These are phyloP conservation scores for Ctenoplectra terminalis DNA, from an alignment of 1,140 invertebrate species.

Conservation along the genomic window DNA sequence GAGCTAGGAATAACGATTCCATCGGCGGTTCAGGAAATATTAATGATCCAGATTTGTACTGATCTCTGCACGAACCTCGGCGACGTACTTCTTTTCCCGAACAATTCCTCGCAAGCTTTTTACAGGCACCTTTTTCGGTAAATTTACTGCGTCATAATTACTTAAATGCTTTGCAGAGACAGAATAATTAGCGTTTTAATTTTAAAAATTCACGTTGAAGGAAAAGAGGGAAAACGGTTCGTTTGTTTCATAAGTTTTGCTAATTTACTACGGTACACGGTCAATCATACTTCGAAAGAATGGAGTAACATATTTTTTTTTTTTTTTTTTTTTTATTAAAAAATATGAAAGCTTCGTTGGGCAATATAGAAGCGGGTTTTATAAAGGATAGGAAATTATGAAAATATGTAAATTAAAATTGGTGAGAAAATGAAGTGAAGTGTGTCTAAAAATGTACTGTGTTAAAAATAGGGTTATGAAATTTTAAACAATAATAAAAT, in stretches of 20 bases:
- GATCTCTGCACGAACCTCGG: not conserved
- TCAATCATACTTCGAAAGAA: not conserved
- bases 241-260: not conserved
- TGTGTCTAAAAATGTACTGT: too few species aligned
- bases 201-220: not conserved
- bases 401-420: too few species aligned
- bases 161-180: not conserved
- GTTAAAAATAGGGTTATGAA: too few species aligned
- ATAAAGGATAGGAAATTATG: too few species aligned
- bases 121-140: too few species aligned
- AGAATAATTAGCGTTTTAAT: not conserved
- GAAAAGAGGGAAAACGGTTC: not conserved
- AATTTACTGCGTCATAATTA: not conserved
- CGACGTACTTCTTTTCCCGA: not conserved
- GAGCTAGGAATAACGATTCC: not conserved
- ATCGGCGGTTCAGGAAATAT: not conserved
- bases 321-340: not conserved
- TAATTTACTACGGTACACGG: not conserved
- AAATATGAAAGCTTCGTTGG: too few species aligned
- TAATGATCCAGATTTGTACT: slow-evolving; percentile 21
- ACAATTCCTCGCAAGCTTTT: not conserved
- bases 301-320: not conserved
- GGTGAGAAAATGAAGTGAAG: too few species aligned
- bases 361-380: too few species aligned
- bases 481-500: too few species aligned